phyloP scores from a whole-genome alignment of 2,797 vertebrate genomes.

The Euthynnus affinis region DNA sequence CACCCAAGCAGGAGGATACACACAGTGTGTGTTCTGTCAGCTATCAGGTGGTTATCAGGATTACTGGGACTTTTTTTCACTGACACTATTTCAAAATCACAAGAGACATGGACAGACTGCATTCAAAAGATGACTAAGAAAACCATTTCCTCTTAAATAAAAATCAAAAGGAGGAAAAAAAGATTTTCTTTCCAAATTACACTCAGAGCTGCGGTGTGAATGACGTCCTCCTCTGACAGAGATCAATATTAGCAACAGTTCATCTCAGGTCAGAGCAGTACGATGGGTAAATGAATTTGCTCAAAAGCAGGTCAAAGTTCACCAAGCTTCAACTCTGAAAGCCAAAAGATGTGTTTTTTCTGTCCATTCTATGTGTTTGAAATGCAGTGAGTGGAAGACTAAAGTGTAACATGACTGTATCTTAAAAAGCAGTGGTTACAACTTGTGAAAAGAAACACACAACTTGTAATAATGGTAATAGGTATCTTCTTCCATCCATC shows the following conservation, averaged over 20 bases:
- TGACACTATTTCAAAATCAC: not conserved
- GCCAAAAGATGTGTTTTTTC: not conserved
- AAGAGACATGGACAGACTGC: not conserved
- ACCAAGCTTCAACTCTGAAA: not conserved
- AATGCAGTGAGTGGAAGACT: not conserved
- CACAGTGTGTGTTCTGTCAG: not conserved
- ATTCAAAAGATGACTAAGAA: not conserved
- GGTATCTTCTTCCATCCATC: too few relatives aligned
- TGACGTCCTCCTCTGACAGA: too few relatives aligned
- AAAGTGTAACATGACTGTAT: not conserved
- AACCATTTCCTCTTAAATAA: not conserved
- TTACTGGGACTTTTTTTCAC: not conserved
- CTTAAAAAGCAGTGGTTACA: not conserved
- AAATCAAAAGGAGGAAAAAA: not conserved
- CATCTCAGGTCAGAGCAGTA: not conserved
- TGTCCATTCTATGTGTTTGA: not conserved
- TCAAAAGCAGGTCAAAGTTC: not conserved
- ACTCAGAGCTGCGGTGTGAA: not conserved
- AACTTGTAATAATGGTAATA: not conserved
- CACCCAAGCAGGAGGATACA: not conserved
- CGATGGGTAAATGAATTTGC: not conserved
- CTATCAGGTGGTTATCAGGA: not conserved
- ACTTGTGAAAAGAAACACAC: not conserved
- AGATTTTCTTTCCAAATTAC: not conserved
- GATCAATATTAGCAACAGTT: too few relatives aligned